Evolutionary conservation across 2,888 invertebrate species (phyloP).

Genomic region (Flabesymbios commensalis): DNA sequence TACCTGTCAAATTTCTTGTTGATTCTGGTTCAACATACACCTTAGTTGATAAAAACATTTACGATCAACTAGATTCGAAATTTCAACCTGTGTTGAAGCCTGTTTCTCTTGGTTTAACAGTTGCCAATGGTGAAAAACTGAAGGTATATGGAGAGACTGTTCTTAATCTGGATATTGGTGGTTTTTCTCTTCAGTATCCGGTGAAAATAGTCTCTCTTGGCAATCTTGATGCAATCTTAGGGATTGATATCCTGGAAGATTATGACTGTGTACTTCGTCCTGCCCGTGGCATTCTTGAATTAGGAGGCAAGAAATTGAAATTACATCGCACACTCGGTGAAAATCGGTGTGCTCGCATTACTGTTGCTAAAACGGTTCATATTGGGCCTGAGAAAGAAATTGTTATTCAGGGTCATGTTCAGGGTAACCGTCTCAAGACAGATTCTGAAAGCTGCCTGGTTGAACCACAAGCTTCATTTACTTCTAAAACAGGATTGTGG

Average conservation of each 20-base stretch:
- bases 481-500: neutral
- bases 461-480: neutral
- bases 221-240: neutral
- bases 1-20: neutral
- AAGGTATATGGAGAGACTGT: conserved; percentile 1
- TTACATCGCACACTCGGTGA: neutral
- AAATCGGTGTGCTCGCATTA: neutral
- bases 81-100: neutral
- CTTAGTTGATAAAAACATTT: neutral
- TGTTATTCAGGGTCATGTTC: neutral
- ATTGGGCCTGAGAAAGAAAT: neutral
- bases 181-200: neutral
- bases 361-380: neutral
- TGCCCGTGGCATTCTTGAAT: neutral
- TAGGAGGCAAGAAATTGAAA: neutral
- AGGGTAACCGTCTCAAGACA: neutral
- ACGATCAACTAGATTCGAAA: neutral
- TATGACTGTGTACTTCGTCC: neutral
- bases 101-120: neutral
- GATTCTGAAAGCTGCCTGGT: neutral
- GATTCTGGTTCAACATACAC: neutral
- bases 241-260: neutral
- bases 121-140: neutral
- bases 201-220: neutral
- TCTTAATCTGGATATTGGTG: neutral